phyloP scores from a whole-genome alignment of 2,113 vertebrate genomes.

The Lasiurus borealis region DNA sequence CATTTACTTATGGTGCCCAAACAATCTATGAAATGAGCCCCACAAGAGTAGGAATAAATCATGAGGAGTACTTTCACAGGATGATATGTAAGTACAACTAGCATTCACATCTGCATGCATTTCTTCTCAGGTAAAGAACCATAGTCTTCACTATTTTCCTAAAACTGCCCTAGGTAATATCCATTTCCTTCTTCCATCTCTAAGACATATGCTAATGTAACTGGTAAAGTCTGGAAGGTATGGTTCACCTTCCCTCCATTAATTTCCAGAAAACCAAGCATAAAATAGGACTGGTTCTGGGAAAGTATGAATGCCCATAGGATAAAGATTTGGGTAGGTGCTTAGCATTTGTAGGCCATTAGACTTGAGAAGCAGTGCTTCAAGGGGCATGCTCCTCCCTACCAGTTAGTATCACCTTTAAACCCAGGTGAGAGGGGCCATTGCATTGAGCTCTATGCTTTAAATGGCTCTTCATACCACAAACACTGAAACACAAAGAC shows the following conservation, averaged over 20 bases:
- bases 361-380: not conserved
- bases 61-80: not conserved
- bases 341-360: not conserved
- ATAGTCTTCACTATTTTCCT: not conserved
- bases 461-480: not conserved
- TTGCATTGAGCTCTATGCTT: not conserved
- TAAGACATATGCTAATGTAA: not conserved
- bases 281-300: slow-evolving; percentile 2
- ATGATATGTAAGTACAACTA: not conserved
- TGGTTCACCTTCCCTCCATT: not conserved
- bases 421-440: not conserved
- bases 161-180: not conserved
- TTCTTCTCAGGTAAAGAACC: slow-evolving; percentile 33
- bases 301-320: not conserved
- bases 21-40: slow-evolving; percentile 19
- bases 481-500: not conserved
- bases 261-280: slow-evolving; percentile 33
- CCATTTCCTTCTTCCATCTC: slow-evolving; percentile 8
- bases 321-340: not conserved
- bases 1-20: slow-evolving; percentile 60
- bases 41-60: slow-evolving; percentile 37
- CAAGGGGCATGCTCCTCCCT: not conserved
- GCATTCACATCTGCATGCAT: not conserved
- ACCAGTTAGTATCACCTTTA: not conserved
- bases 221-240: not conserved